Base-by-base conservation (phyloP, 1,140 invertebrate species). In the Anastrepha obliqua region DNA sequence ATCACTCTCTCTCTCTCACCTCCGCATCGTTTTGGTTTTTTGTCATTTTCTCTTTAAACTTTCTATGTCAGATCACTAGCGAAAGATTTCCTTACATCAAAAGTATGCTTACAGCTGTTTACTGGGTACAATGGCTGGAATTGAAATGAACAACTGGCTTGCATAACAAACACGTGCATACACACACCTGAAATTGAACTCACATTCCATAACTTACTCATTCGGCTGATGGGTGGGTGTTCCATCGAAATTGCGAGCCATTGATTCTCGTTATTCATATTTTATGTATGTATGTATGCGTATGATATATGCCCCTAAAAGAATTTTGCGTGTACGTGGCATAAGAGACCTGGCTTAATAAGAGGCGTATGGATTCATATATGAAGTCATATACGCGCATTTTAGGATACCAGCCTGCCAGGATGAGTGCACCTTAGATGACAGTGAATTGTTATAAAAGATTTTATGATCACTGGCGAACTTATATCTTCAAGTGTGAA, bases 201-300 rank as follows among this genome's bases (percentile, higher is more conserved):
- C 51, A 55, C 51, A 55, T 55, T 6, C 11, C 2, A 8, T 0
- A 8, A 55, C 51, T 55, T 55, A 55, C 51, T 3, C 51, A 55
- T 55, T 8, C 3, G 51, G 2, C 51, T 13, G 29, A 0, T 67
- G 13, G 6, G 51, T 6, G 51, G 51, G 67, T 74, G 29, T 42
- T 44, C 67, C 67, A 39, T 44, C 39, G 39, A 74, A 74, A 47
- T 44, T 74, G 67, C 42, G 67, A 17, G 39, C 4, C 67, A 74
- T 74, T 74, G 67, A 74, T 74, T 74, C 39, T 74, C 15, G 39
- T 42, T 39, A 15, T 74, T 47, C 44, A 74, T 44, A 74, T 74
- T 47, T 44, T 47, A 70, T 17, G 2, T 47, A 44, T 13, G 11
- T 5, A 1, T 47, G 15, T 47, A 17, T 70, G 64, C 29, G 1